Base-by-base conservation (phyloP, 2,113 vertebrate genomes). In the Motacilla tschutschensis region DNA sequence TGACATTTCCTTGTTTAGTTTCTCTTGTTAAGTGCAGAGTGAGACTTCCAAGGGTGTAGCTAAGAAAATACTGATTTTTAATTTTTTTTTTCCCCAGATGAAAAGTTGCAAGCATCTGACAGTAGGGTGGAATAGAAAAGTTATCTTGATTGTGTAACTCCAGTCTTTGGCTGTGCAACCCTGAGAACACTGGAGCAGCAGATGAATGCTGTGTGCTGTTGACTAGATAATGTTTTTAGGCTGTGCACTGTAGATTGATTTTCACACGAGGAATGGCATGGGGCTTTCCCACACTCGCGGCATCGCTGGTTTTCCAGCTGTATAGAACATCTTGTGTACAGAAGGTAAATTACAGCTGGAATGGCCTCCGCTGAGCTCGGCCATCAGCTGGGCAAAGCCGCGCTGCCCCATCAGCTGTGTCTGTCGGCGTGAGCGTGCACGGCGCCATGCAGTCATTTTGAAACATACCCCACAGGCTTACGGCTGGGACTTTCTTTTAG, bases 61-160 rank as follows among this genome's bases (percentile, higher is more conserved):
- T 88, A 89, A 93, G 50, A 92, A 91, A 93, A 92, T 62, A 83
- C 5, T 65, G 43, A 5, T 33, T 22, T 48, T 59, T 29, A 26
- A 2, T 29, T 59, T 36, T 47, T 28, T 40, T 51, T 51, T 9
- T 8, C 4, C 33, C 57, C 28, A 67, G 25, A 35, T 62, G 83
- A 89, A 80, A 77, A 91, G 55, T 76, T 82, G 41, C 38, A 89
- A 72, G 25, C 53, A 54, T 94, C 87, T 93, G 41, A 82, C 46
- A 73, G 51, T 31, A 62, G 81, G 81, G 69, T 1, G 16, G 75
- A 74, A 89, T 26, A 76, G 67, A 65, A 75, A 94, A 96, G 66
- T 94, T 95, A 88, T 81, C 91, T 94, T 89, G 69, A 67, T 94
- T 96, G 89, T 96, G 91, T 95, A 96, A 94, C 79, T 79, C 55